phyloP scores from a whole-genome alignment of 2,113 vertebrate genomes.

The Mormyrus iriodes region DNA sequence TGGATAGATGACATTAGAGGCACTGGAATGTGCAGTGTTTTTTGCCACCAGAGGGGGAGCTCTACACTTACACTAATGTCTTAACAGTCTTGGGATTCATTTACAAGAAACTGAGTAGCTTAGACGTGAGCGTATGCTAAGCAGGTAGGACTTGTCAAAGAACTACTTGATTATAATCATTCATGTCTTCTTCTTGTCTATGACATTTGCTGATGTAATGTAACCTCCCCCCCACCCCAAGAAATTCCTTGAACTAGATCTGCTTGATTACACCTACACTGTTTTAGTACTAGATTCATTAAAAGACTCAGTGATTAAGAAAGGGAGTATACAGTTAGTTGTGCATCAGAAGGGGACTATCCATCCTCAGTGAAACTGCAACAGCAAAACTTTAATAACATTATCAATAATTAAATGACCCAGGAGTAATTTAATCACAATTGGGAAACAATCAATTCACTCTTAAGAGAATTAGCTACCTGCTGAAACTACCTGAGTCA shows the following conservation, averaged over 20 bases:
- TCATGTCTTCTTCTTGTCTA: not conserved
- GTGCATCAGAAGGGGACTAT: not conserved
- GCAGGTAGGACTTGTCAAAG: not conserved
- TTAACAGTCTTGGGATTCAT: not conserved
- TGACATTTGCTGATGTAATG: not conserved
- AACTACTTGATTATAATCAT: not conserved
- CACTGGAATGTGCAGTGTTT: not conserved
- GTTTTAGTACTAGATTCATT: not conserved
- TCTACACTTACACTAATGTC: not conserved
- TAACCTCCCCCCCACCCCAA: not conserved
- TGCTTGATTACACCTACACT: not conserved
- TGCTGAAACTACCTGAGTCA: not conserved
- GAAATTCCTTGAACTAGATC: not conserved
- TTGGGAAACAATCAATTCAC: not conserved
- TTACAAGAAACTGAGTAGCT: conserved; percentile 17
- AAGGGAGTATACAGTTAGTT: not conserved
- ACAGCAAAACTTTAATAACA: not conserved
- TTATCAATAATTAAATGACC: not conserved
- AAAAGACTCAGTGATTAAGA: not conserved
- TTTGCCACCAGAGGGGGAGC: not conserved
- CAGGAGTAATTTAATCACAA: not conserved
- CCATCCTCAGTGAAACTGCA: not conserved
- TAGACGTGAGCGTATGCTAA: not conserved
- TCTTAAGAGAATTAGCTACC: not conserved
- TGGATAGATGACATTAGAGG: not conserved